Conservation (phyloP, 1,140 invertebrate species). For the Lordiphosa collinella region DNA sequence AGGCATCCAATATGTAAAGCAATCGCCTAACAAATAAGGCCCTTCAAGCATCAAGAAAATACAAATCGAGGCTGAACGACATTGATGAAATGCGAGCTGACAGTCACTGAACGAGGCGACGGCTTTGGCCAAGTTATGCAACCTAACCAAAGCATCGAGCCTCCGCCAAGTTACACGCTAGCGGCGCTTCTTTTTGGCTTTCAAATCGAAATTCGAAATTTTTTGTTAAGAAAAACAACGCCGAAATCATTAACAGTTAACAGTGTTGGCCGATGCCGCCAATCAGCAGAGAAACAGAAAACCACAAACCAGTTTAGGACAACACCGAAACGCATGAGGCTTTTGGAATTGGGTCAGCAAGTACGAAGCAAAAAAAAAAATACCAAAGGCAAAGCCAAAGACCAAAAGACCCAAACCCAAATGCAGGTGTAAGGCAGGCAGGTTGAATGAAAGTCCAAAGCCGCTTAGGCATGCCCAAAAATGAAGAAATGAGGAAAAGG, state of each 20-base stretch:
- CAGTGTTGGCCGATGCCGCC: conserved; percentile 52
- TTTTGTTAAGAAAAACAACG: conserved; percentile 58
- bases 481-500: not conserved
- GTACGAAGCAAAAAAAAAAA: conserved; percentile 48
- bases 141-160: conserved; percentile 39
- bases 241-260: conserved; percentile 74
- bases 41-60: conserved; percentile 3
- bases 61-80: conserved; percentile 31
- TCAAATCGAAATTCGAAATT: conserved; percentile 74
- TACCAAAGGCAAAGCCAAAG: conserved; percentile 34
- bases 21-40: conserved; percentile 4
- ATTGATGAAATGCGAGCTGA: conserved; percentile 66
- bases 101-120: conserved; percentile 10
- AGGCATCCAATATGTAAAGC: conserved; percentile 22
- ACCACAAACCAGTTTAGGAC: conserved; percentile 51
- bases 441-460: conserved; percentile 62
- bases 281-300: conserved; percentile 47
- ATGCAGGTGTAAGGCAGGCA: conserved; percentile 63
- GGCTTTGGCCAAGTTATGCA: conserved; percentile 43
- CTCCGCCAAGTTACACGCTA: conserved; percentile 32
- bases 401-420: conserved; percentile 16
- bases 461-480: conserved; percentile 41
- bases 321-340: conserved; percentile 64
- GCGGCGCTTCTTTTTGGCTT: conserved; percentile 66
- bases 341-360: conserved; percentile 74